These are phyloP conservation scores for Betta splendens DNA, from an alignment of 2,797 vertebrate species.

Conservation along the genomic window DNA sequence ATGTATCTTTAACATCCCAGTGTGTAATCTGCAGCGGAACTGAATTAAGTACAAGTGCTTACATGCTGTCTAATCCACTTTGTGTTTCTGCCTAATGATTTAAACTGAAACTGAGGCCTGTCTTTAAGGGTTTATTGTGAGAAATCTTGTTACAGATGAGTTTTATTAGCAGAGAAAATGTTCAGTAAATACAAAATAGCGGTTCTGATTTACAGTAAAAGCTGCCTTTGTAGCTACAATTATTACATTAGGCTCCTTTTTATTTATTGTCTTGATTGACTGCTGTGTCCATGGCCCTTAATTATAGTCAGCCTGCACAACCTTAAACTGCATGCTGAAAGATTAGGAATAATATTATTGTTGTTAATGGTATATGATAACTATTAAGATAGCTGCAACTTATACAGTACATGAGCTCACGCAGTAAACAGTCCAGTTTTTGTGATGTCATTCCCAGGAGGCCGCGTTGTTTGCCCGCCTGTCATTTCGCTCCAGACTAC, in stretches of 20 bases:
- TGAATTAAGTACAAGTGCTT: conserved; percentile 24
- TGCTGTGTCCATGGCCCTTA: conserved; percentile 19
- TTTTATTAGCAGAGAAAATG: background rate
- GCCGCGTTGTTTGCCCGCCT: too few species aligned
- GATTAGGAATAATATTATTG: too few species aligned
- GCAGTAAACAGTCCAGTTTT: too few species aligned
- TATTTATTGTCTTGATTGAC: conserved; percentile 3
- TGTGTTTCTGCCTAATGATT: conserved; percentile 9
- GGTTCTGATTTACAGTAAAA: background rate
- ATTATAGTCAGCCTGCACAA: conserved; percentile 6
- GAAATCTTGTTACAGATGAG: background rate
- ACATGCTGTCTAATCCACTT: conserved; percentile 15
- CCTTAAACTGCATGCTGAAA: too few species aligned
- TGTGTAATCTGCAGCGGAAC: conserved; percentile 22
- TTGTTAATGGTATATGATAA: too few species aligned
- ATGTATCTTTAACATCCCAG: conserved; percentile 6
- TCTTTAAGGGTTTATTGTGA: conserved; percentile 5
- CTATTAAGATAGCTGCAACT: too few species aligned
- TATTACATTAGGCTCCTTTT: conserved; percentile 1
- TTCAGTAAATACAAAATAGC: background rate
- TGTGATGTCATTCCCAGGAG: too few species aligned
- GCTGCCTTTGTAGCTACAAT: background rate
- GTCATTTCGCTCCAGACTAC: too few species aligned
- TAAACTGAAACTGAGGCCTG: conserved; percentile 8
- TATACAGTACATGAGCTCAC: too few species aligned